Conservation (phyloP, 2,797 vertebrate species). For the Natrix natrix region DNA sequence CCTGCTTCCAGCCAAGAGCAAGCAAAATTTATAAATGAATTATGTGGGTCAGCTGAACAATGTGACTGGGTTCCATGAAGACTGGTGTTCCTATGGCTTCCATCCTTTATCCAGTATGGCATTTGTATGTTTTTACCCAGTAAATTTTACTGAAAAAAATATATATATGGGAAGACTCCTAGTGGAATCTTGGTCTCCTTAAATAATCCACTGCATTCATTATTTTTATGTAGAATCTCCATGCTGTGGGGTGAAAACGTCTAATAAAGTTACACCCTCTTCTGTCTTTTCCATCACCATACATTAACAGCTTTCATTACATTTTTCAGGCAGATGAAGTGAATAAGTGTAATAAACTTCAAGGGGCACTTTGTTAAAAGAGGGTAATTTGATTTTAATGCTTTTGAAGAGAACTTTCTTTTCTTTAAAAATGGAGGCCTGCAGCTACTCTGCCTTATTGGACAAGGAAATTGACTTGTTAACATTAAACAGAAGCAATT, state of each 20-base stretch:
- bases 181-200: not conserved
- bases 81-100: not conserved
- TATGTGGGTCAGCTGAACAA: not conserved
- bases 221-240: not conserved
- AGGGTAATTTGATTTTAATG: not conserved
- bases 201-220: not conserved
- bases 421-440: conserved; percentile 4
- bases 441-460: conserved; percentile 17
- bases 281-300: not conserved
- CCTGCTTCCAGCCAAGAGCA: not conserved
- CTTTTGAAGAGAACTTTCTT: conserved; percentile 23
- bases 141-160: not conserved
- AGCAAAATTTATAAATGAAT: not conserved
- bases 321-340: not conserved
- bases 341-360: not conserved
- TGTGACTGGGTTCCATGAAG: not conserved
- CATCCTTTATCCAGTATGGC: not conserved
- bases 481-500: conserved; percentile 14
- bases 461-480: conserved; percentile 3
- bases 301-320: not conserved
- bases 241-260: not conserved
- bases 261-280: not conserved
- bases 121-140: not conserved
- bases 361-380: not conserved
- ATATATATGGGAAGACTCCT: not conserved